Evolutionary conservation across 2,797 vertebrate species (phyloP), one percentile per base, ranked within the genome.

Genomic region (Pteropus rufus): DNA sequence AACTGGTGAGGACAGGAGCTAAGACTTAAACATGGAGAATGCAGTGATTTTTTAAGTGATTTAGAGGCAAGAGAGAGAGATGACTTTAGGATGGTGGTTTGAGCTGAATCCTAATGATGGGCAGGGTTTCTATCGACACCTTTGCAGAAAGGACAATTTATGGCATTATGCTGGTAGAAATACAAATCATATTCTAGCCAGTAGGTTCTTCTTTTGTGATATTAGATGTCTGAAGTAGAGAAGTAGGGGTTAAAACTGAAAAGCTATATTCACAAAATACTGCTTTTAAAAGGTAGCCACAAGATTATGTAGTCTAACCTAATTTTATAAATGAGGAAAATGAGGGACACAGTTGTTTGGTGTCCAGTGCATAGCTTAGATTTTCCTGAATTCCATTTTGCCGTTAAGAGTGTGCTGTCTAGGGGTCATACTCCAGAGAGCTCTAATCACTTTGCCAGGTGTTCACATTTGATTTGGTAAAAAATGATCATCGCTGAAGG

Each of bases 381-480:
- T 56, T 88, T 69, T 90, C 58, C 26, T n/a, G 4, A 93, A 89
- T 79, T 95, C 23, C 26, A 23, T 82, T 77, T 85, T 77, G 31
- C 31, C 69, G 14, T 92, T 82, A 16, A 77, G 26, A 67, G 75
- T 26, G 8, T 67, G 23, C 11, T 64, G 0, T 86, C 41, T 77
- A 24, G 12, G 18, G 58, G n/a, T 86, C 41, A 86, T 62, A 49
- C 18, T 93, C 36, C 54, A 84, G 76, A 56, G 16, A 67, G n/a
- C 4, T 34, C 31, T 85, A 85, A 79, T 89, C 36, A 92, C 18
- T 72, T 76, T 67, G 29, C 49, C 31, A 44, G n/a, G 34, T 90
- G 49, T 84, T 94, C 81, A 93, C 23, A 65, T 87, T 58, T 92
- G 65, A 95, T 94, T 93, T 94, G 36, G 31, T 64, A 52, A 88